A percentile compares a stretch with the other conserved stretches of the same genome.
Conservation (phyloP, 2,113 vertebrate genomes). For the Lipotes vexillifer region DNA sequence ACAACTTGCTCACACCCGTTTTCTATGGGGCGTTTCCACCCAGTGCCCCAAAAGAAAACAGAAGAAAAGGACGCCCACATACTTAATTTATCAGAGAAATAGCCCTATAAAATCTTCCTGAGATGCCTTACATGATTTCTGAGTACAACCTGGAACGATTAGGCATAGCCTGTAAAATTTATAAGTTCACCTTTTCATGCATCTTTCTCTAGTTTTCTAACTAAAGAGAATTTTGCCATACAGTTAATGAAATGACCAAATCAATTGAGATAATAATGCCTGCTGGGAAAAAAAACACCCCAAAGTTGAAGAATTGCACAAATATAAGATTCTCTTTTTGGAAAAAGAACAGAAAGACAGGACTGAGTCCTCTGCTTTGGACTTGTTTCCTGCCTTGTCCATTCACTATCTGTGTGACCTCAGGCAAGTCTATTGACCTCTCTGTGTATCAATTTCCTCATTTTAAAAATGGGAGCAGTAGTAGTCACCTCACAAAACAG, state of each 20-base stretch:
- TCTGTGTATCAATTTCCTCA: background rate
- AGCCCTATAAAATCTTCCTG: background rate
- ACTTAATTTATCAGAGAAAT: background rate
- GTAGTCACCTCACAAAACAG: background rate
- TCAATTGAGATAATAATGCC: background rate
- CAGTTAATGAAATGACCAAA: constrained; percentile 2
- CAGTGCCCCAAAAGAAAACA: background rate
- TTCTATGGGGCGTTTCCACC: background rate
- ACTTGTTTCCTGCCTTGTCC: background rate
- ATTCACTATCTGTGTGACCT: background rate
- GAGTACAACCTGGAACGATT: background rate
- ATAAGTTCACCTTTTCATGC: background rate
- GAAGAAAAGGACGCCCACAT: background rate
- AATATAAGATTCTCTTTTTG: background rate
- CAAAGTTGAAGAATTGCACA: background rate
- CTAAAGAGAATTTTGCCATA: background rate
- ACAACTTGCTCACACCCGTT: background rate
- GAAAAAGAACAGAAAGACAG: background rate
- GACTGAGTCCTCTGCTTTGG: background rate
- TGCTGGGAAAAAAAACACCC: background rate
- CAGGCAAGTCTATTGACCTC: background rate
- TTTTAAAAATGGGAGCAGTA: background rate
- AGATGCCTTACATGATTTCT: background rate
- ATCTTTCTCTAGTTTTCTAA: background rate
- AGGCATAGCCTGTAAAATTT: background rate